Evolutionary conservation across 2,113 vertebrate species (phyloP), one percentile per base, ranked within the genome.

Genomic region (Astur gentilis): DNA sequence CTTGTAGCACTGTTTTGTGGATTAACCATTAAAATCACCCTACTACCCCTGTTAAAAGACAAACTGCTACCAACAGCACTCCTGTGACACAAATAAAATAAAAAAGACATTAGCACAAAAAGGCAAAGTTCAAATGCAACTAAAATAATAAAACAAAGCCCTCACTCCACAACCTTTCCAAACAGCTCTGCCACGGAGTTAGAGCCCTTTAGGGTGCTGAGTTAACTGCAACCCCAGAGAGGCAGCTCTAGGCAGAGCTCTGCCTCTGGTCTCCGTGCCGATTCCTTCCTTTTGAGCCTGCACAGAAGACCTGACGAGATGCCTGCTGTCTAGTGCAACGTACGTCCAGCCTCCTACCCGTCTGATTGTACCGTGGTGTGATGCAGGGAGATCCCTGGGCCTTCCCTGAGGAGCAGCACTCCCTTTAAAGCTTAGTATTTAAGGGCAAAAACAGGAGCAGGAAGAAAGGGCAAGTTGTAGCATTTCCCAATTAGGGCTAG

Each of bases 251-350:
- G 21, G 66, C 79, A 90, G 61, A 54, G 66, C 23, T 45, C 34
- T 4, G 77, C 34, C 45, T 44, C 60, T 70, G 21, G 54, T 42
- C 70, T 50, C 42, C 17, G 19, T 15, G 52, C 14, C 57, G 55
- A 0, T n/a, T 44, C 70, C 47, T 17, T 60, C 36, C 60, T 49
- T 34, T 4, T 3, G 20, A 66, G 64, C 42, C 23, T 0, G 1
- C 21, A 5, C 15, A 61, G 45, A 14, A 79, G 60, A 36, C 21
- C 64, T 36, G 60, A 65, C 11, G 27, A 5, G 1, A 9, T 3
- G 26, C 57, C 66, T 45, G 21, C 38, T 9, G 38, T 6, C 61
- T 34, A 19, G 26, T 7, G 1, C 70, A 18, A 38, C 0, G 1
- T 23, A 49, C 2, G 4, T 16, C 9, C 69, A 84, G 64, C 32